phyloP scores from a whole-genome alignment of 2,113 vertebrate species.

The Acinonyx jubatus region DNA sequence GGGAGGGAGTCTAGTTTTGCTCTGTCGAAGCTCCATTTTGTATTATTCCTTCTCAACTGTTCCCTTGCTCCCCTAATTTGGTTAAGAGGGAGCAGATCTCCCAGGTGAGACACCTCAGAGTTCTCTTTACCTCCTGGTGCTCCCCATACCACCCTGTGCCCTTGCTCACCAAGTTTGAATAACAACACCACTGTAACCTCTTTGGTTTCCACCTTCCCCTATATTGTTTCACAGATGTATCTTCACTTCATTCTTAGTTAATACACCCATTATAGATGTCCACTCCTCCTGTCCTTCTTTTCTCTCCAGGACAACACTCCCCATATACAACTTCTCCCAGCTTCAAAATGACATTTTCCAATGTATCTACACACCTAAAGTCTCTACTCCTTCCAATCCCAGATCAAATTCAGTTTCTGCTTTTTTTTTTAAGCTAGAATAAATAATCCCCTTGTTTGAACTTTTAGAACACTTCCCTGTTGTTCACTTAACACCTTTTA shows the following conservation, averaged over 20 bases:
- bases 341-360: not conserved
- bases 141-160: not conserved
- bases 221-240: not conserved
- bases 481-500: not conserved
- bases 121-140: not conserved
- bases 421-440: not conserved
- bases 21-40: not conserved
- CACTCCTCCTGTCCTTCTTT: not conserved
- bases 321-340: rapidly evolving
- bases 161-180: not conserved
- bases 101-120: not conserved
- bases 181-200: not conserved
- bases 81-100: not conserved
- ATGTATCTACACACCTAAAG: not conserved
- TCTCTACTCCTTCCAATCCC: not conserved
- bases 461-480: not conserved
- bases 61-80: not conserved
- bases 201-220: not conserved
- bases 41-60: not conserved
- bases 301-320: not conserved
- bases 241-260: not conserved
- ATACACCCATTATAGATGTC: rapidly evolving
- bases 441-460: not conserved
- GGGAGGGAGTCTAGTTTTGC: not conserved
- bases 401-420: not conserved